Evolutionary conservation across 2,113 vertebrate genomes (phyloP), one percentile per base, ranked within the genome.

Genomic region (Narcine bancroftii): DNA sequence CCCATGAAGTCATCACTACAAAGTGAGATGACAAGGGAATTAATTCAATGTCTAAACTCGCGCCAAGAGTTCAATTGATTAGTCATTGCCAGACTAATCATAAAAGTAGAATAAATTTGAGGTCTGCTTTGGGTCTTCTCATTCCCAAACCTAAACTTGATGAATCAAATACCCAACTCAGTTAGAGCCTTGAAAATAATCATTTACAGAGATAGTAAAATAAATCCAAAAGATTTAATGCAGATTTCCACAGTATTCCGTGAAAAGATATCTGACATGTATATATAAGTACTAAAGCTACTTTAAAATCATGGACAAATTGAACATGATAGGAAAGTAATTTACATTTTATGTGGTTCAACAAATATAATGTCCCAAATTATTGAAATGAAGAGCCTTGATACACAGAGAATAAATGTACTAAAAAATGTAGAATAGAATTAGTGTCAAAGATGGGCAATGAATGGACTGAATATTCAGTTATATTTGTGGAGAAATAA

Each of bases 61-160:
- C 19, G 13, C 39, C 47, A 85, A 85, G 50, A 60, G 4, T 47
- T 60, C 81, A 85, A n/a, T 85, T 60, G 50, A 85, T 36, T 85
- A 50, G 50, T 85, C 29, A 53, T n/a, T 53, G 50, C n/a, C 81
- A 29, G 50, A 13, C 50, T 85, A 33, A 26, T 60, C 81, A 85
- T 85, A 56, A 56, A 83, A 60, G 45, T 85, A n/a, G 81, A n/a
- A 17, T 56, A 56, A 85, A 85, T 85, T 56, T 85, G 13, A 85
- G 50, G 6, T 33, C 29, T 29, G 47, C 81, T 53, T 85, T 11
- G 50, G 29, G 50, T 60, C 50, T 85, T 56, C 29, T n/a, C 50
- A 17, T 1, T 85, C 50, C 26, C 81, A 56, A 56, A 36, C 3
- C 50, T 56, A 5, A 17, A 29, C 15, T 56, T 17, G 15, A 11